Percentiles rank a stretch among this genome's conserved stretches.
Conservation (phyloP, 2,113 vertebrate genomes). For the Trichomycterus rosablanca region DNA sequence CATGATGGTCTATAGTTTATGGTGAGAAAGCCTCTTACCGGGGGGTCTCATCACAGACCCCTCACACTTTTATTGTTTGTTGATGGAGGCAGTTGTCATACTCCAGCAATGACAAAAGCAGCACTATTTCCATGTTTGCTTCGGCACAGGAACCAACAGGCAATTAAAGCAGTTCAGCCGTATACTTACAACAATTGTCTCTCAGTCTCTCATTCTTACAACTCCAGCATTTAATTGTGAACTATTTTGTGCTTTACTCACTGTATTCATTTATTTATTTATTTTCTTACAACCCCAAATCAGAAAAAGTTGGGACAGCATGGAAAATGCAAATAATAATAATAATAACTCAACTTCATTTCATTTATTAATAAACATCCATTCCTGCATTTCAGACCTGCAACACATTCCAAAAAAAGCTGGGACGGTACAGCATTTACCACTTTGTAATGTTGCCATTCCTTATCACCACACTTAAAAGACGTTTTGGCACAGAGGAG, state of each 20-base stretch:
- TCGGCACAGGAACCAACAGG: constrained; percentile 69
- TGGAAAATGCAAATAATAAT: no score
- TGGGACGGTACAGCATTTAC: no score
- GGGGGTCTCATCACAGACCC: constrained; percentile 21
- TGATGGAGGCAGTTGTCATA: constrained; percentile 74
- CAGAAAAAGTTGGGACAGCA: no score
- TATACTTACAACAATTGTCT: constrained; percentile 73
- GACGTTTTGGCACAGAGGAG: no score
- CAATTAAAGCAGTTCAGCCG: constrained; percentile 71
- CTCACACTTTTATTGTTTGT: constrained; percentile 48
- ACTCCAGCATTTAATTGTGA: constrained; percentile 42
- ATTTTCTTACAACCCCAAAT: neutral
- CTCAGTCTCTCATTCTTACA: constrained; percentile 25
- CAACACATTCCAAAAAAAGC: no score
- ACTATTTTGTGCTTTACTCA: neutral
- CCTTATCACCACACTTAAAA: no score
- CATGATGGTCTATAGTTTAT: constrained; percentile 21
- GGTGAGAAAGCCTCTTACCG: constrained; percentile 30
- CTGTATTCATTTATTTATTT: neutral
- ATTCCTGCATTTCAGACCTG: no score
- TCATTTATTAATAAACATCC: no score
- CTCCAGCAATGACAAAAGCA: constrained; percentile 67
- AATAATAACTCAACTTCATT: no score
- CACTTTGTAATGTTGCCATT: no score
- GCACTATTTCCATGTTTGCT: constrained; percentile 71